Evolutionary conservation across 1,140 invertebrate genomes (phyloP).

Genomic region (Oscheius sp.): DNA sequence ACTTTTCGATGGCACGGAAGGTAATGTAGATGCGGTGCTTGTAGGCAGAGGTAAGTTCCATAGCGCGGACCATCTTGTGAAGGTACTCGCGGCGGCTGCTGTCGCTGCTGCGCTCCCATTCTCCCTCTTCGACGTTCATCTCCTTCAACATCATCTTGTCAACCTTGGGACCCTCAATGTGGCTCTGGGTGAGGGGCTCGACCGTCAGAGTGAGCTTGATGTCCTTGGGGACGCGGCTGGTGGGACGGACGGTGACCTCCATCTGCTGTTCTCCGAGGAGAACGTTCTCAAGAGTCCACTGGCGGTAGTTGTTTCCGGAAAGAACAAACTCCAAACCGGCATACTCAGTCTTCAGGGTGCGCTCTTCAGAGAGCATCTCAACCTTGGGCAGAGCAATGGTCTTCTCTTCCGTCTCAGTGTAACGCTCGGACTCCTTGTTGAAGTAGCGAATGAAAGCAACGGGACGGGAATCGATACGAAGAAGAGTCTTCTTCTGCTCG

Average conservation of each 20-base stretch:
- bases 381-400: slow-evolving; percentile 33
- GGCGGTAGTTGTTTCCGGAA: slow-evolving; percentile 15
- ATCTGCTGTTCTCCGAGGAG: slow-evolving; percentile 25
- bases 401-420: slow-evolving; percentile 41
- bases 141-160: slow-evolving; percentile 19
- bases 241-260: slow-evolving; percentile 12
- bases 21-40: neutral
- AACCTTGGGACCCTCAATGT: neutral
- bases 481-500: slow-evolving; percentile 35
- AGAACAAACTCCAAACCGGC: neutral
- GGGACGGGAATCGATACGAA: slow-evolving; percentile 35
- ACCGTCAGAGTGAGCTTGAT: neutral
- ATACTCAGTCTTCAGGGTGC: neutral
- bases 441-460: slow-evolving; percentile 24
- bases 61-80: slow-evolving; percentile 16
- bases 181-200: neutral
- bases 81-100: slow-evolving; percentile 22
- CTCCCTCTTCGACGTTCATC: slow-evolving; percentile 20
- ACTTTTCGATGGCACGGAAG: slow-evolving; percentile 10
- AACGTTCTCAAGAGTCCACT: slow-evolving; percentile 5
- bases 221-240: slow-evolving; percentile 1
- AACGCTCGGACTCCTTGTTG: slow-evolving; percentile 8
- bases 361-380: neutral
- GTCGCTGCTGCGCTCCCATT: slow-evolving; percentile 13
- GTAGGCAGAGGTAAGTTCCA: slow-evolving; percentile 26